A percentile compares a stretch with the other conserved stretches of the same genome.
Conservation (phyloP, 2,888 invertebrate species). For the Drosophila suboccidentalis region DNA sequence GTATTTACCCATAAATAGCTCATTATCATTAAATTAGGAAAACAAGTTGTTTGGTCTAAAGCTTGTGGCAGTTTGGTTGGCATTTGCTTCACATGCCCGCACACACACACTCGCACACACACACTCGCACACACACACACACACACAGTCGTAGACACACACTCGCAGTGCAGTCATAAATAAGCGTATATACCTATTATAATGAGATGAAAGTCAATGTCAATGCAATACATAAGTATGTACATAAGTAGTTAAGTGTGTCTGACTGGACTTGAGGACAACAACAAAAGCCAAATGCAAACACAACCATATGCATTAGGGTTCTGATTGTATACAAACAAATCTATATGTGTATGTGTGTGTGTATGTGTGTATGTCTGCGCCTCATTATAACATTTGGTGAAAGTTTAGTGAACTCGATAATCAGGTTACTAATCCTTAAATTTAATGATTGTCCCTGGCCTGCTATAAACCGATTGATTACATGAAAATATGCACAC, state of each 20-base stretch:
- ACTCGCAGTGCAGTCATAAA: slow-evolving; percentile 63
- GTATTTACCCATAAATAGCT: slow-evolving; percentile 72
- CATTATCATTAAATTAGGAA: slow-evolving; percentile 79
- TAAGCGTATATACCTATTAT: slow-evolving; percentile 73
- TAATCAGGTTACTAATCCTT: slow-evolving; percentile 65
- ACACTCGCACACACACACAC: slow-evolving; percentile 12
- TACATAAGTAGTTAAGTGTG: slow-evolving; percentile 32
- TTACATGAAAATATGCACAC: background rate
- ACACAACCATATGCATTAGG: slow-evolving; percentile 22
- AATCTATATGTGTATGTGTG: slow-evolving; percentile 29
- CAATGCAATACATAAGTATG: slow-evolving; percentile 58
- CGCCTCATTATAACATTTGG: slow-evolving; percentile 38
- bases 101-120: slow-evolving; percentile 18
- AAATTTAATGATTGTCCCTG: slow-evolving; percentile 29
- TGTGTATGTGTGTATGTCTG: slow-evolving; percentile 29
- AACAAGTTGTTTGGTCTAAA: slow-evolving; percentile 69
- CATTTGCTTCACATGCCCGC: slow-evolving; percentile 39
- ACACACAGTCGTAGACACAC: slow-evolving; percentile 5
- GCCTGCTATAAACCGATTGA: slow-evolving; percentile 4
- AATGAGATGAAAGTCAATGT: slow-evolving; percentile 82
- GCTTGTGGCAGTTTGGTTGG: slow-evolving; percentile 55
- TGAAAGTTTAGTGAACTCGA: slow-evolving; percentile 67
- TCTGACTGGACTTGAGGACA: slow-evolving; percentile 19
- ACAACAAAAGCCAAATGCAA: slow-evolving; percentile 20
- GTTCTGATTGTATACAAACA: slow-evolving; percentile 26